phyloP scores from a whole-genome alignment of 2,797 vertebrate species.

The Falco rusticolus region DNA sequence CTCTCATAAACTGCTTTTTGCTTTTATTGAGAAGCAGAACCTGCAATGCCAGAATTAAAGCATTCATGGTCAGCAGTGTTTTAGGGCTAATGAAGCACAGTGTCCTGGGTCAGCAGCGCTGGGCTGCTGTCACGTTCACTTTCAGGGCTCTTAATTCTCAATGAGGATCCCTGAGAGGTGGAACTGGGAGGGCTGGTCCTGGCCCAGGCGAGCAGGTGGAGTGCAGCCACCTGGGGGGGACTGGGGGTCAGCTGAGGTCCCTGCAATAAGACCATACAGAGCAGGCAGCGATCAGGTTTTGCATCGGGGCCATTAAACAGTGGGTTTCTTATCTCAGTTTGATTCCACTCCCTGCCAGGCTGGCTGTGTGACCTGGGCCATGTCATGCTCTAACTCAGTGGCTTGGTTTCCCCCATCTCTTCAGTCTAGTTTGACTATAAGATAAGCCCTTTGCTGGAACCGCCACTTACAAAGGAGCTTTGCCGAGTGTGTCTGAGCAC shows the following conservation, averaged over 20 bases:
- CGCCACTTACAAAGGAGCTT: not conserved
- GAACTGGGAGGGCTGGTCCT: not conserved
- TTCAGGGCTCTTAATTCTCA: not conserved
- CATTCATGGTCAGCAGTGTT: not conserved
- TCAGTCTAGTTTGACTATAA: fast-evolving
- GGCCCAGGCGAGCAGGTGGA: not conserved
- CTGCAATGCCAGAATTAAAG: not conserved
- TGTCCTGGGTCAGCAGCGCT: not conserved
- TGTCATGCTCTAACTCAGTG: fast-evolving
- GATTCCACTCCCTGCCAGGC: not conserved
- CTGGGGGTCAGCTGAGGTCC: not conserved
- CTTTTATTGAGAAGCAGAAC: slow-evolving; percentile 32
- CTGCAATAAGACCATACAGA: fast-evolving
- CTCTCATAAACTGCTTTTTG: not conserved
- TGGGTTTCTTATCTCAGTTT: not conserved
- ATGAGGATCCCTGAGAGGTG: not conserved
- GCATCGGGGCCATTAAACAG: not conserved
- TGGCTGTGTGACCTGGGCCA: not conserved
- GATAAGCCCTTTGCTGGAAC: not conserved
- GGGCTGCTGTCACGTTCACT: not conserved
- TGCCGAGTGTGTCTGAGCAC: not conserved
- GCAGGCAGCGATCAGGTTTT: not conserved
- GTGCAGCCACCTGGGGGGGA: not conserved
- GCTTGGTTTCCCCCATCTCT: not conserved
- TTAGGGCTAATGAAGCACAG: not conserved